phyloP scores from a whole-genome alignment of 1,140 invertebrate genomes.

The Portunus trituberculatus region DNA sequence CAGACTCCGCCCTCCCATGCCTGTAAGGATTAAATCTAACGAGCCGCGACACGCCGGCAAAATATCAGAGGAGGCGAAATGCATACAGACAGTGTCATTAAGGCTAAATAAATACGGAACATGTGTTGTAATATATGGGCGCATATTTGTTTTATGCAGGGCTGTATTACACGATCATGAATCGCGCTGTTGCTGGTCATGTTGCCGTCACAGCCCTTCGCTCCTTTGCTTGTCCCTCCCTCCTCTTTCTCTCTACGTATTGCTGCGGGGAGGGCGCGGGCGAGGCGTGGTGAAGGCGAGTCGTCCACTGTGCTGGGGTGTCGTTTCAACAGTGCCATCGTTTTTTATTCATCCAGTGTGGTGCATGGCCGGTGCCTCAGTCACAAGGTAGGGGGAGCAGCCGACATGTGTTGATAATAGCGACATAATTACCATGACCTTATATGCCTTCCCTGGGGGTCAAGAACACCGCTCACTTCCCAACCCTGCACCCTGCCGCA shows the following conservation, averaged over 20 bases:
- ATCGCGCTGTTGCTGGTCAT: background rate
- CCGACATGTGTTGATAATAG: no score
- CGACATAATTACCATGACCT: no score
- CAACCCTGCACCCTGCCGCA: background rate
- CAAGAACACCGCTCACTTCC: background rate
- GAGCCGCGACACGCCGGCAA: background rate
- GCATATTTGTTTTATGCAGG: background rate
- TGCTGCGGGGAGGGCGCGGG: background rate
- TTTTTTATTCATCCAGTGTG: background rate
- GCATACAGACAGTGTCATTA: conserved; percentile 3
- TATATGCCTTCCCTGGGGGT: no score
- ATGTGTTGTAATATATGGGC: background rate
- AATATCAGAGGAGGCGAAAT: background rate
- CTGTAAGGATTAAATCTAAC: background rate
- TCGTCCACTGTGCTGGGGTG: background rate
- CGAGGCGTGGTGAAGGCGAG: background rate
- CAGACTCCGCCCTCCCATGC: background rate
- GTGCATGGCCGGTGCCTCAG: background rate
- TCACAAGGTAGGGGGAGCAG: no score
- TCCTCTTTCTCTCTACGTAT: background rate
- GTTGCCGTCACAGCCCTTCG: background rate
- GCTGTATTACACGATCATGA: background rate
- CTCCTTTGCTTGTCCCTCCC: background rate
- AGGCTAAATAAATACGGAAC: background rate
- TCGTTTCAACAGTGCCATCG: background rate